A percentile compares a stretch with the other conserved stretches of the same genome.
Evolutionary conservation across 2,797 vertebrate genomes (phyloP).

Genomic region (Podarcis siculus): DNA sequence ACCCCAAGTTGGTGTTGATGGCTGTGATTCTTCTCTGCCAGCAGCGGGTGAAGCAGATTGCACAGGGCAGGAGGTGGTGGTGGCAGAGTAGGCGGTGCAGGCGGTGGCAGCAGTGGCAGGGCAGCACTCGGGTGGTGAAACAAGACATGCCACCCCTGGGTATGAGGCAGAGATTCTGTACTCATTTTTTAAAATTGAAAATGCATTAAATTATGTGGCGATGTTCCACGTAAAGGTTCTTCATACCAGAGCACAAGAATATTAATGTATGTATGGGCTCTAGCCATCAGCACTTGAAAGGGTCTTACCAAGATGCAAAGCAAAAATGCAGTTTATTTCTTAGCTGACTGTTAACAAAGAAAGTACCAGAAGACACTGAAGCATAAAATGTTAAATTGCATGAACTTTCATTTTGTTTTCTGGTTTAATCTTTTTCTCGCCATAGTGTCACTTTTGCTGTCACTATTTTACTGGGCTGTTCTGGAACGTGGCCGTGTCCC

Average conservation of each 20-base stretch:
- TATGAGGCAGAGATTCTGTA: not conserved
- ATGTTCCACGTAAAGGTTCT: not conserved
- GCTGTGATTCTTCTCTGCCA: too few relatives aligned
- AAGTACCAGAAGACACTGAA: not conserved
- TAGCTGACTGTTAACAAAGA: constrained; percentile 4
- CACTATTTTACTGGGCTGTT: not conserved
- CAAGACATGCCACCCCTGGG: too few relatives aligned
- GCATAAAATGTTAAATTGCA: not conserved
- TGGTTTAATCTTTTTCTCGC: constrained; percentile 14
- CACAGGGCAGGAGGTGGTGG: too few relatives aligned
- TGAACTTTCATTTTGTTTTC: not conserved
- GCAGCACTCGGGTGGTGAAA: too few relatives aligned
- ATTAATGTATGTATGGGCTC: constrained; percentile 14
- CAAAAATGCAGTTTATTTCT: not conserved
- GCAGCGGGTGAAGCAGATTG: too few relatives aligned
- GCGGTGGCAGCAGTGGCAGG: too few relatives aligned
- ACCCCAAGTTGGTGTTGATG: too few relatives aligned
- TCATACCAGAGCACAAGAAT: constrained; percentile 25
- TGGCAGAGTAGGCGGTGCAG: too few relatives aligned
- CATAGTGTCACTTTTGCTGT: not conserved
- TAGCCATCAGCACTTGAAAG: constrained; percentile 37
- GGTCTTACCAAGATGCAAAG: not conserved
- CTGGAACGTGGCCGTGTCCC: not conserved
- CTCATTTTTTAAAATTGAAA: not conserved
- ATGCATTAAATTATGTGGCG: not conserved